Evolutionary conservation across 2,888 invertebrate genomes (phyloP).

Genomic region (Mythimna albipuncta): DNA sequence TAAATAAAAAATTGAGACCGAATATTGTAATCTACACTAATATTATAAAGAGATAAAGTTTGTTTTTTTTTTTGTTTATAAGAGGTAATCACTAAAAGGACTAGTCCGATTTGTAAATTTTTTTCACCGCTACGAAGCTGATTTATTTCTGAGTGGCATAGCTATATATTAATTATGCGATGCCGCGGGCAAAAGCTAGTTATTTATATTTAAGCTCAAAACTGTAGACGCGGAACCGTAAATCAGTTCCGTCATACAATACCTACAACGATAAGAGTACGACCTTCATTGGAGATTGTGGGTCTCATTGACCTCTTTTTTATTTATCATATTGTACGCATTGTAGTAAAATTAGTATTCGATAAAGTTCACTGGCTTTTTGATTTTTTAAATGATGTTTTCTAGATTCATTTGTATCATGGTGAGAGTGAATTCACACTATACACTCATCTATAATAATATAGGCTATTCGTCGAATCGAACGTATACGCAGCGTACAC

Average conservation of each 20-base stretch:
- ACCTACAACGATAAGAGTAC: conserved; percentile 48
- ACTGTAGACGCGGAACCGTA: conserved; percentile 37
- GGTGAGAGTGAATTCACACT: not conserved
- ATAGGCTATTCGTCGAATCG: too few species aligned
- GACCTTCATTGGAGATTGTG: conserved; percentile 54
- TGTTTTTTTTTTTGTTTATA: too few species aligned
- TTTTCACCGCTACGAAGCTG: too few species aligned
- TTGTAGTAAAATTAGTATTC: conserved; percentile 7
- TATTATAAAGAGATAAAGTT: too few species aligned
- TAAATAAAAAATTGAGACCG: too few species aligned
- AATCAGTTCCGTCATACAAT: conserved; percentile 39
- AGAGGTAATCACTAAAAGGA: too few species aligned
- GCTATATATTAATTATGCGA: too few species aligned
- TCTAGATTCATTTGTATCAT: not conserved
- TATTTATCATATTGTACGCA: conserved; percentile 37
- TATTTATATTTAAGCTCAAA: conserved; percentile 14
- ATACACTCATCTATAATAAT: not conserved
- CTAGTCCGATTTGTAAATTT: too few species aligned
- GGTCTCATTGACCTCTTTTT: conserved; percentile 51
- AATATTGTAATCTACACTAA: too few species aligned
- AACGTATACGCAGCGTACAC: not conserved
- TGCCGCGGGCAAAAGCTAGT: too few species aligned
- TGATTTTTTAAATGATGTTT: not conserved
- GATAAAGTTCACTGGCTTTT: conserved; percentile 2
- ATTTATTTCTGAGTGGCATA: too few species aligned